These are phyloP conservation scores for Bovichtus variegatus DNA, from an alignment of 2,797 vertebrate species.

Conservation along the genomic window DNA sequence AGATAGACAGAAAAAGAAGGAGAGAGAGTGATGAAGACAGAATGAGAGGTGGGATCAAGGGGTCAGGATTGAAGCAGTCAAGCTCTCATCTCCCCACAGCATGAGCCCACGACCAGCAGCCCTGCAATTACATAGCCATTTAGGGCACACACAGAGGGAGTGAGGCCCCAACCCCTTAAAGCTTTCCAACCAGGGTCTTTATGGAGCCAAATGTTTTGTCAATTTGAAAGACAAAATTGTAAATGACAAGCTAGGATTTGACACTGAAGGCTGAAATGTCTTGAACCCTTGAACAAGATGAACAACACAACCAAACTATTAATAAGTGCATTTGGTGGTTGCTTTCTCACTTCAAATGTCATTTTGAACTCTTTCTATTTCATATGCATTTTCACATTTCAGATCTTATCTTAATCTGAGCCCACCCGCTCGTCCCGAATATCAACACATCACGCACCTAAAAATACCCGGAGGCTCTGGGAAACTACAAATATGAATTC, in stretches of 20 bases:
- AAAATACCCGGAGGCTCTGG: neutral
- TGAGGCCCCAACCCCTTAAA: slow-evolving; percentile 38
- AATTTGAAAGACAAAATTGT: slow-evolving; percentile 6
- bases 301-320: neutral
- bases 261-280: neutral
- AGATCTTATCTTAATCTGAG: neutral
- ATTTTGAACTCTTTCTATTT: neutral
- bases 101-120: slow-evolving; percentile 67
- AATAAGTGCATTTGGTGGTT: too few species aligned
- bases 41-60: slow-evolving; percentile 64
- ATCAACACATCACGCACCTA: neutral
- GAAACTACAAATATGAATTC: neutral
- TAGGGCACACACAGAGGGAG: slow-evolving; percentile 60
- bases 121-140: slow-evolving; percentile 79
- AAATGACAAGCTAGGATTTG: neutral
- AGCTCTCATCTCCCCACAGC: slow-evolving; percentile 76
- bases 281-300: neutral
- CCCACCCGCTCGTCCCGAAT: neutral
- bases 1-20: slow-evolving; percentile 26
- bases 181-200: slow-evolving; percentile 28
- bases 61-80: slow-evolving; percentile 72
- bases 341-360: neutral
- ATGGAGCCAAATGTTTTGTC: neutral
- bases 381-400: neutral
- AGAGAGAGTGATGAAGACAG: slow-evolving; percentile 42